Evolutionary conservation across 2,113 vertebrate genomes (phyloP), one percentile per base, ranked within the genome.

Genomic region (Amphiprion percula): DNA sequence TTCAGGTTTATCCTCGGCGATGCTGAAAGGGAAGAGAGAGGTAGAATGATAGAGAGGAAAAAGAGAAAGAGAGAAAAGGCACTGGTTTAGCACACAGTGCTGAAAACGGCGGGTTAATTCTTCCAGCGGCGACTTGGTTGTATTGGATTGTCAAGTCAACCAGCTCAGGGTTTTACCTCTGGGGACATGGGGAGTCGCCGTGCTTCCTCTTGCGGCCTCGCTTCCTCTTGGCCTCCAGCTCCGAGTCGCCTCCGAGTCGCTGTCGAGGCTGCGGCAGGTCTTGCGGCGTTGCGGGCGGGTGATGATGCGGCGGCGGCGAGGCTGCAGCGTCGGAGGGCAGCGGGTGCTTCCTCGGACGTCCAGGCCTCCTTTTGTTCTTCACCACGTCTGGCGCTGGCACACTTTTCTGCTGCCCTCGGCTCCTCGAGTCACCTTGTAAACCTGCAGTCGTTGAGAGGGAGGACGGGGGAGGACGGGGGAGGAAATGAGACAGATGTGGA

Each of bases 341-440:
- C 0, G 96, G 96, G 87, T 95, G 95, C 74, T 99, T 99, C 77
- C 97, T 92, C 47, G 98, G 98, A 75, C 98, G 89, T 1, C 98
- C 98, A 0, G 97, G 97, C 75, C 97, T 88, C 19, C 97, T 95
- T 91, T 97, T 99, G 74, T 96, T 96, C 17, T 95, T 96, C 61
- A 61, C 82, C 16, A 95, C 94, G 77, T 96, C 96, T 60, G 80
- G 53, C 1, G 69, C 39, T 85, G 89, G 86, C 77, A 85, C 79
- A 41, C 66, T 77, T 80, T 78, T 86, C 50, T 83, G 89, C 80
- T 88, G 89, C 68, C 86, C 86, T 63, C 73, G 80, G 83, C 83
- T 79, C 77, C 91, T 89, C 16, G 81, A 80, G 85, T 90, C 91
- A 91, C 89, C 88, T 90, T 93, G 92, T 84, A 90, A 91, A 91